Evolutionary conservation across 2,888 invertebrate species (phyloP).

Genomic region (Augochlorella aurata): DNA sequence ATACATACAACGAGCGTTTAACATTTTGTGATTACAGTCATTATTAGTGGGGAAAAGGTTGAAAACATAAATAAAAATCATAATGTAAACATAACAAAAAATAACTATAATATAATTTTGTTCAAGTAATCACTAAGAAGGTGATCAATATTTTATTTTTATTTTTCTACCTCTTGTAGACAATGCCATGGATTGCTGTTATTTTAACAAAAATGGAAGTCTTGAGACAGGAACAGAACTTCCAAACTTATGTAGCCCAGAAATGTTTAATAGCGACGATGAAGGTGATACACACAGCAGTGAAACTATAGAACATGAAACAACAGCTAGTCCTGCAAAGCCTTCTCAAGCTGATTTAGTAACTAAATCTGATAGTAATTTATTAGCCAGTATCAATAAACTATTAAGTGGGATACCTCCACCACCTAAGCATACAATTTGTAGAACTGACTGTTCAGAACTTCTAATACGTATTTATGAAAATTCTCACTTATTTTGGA

Average conservation of each 20-base stretch:
- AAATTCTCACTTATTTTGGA: conserved; percentile 83
- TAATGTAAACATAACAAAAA: background rate
- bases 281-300: conserved; percentile 67
- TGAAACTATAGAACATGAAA: conserved; percentile 26
- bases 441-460: conserved; percentile 86
- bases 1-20: background rate
- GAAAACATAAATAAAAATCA: background rate
- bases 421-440: conserved; percentile 88
- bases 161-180: conserved; percentile 43
- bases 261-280: conserved; percentile 78
- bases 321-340: conserved; percentile 58
- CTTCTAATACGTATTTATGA: conserved; percentile 85
- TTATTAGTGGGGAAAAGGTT: background rate
- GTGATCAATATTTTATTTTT: background rate
- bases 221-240: conserved; percentile 51
- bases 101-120: background rate
- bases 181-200: conserved; percentile 65
- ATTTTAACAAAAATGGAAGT: conserved; percentile 50
- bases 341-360: conserved; percentile 72
- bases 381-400: conserved; percentile 83
- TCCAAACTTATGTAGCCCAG: conserved; percentile 75
- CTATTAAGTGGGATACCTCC: conserved; percentile 88
- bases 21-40: too few relatives aligned
- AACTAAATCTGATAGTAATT: conserved; percentile 77
- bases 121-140: background rate